A percentile compares a stretch with the other conserved stretches of the same genome.
phyloP scores from a whole-genome alignment of 37 sponge, comb jelly and placozoan genomes.

The Spongia lamella region DNA sequence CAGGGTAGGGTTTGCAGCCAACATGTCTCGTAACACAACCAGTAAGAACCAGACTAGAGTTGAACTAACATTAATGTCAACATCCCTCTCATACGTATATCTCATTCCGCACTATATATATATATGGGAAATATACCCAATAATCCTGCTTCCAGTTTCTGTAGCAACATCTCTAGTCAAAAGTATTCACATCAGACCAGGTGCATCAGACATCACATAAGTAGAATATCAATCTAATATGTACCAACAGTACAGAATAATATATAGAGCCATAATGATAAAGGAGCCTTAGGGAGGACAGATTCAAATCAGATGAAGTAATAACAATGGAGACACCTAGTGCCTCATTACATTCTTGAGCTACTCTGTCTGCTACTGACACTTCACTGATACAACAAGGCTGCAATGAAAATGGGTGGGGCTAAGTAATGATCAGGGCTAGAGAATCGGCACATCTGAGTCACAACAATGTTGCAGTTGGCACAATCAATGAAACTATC shows the following conservation, averaged over 20 bases:
- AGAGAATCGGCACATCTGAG: conserved; percentile 68
- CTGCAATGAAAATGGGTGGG: conserved; percentile 34
- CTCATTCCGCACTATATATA: conserved; percentile 77
- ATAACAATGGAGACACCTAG: conserved; percentile 30
- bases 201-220: too few relatives aligned
- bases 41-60: conserved; percentile 65
- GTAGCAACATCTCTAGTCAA: conserved; percentile 42
- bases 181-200: conserved; percentile 2
- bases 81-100: conserved; percentile 80
- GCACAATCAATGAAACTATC: conserved; percentile 63
- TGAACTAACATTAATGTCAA: conserved; percentile 28
- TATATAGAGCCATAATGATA: conserved; percentile 67
- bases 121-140: conserved; percentile 75
- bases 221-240: conserved; percentile 2
- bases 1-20: conserved; percentile 46
- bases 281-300: conserved; percentile 60
- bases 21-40: conserved; percentile 74
- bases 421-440: neutral
- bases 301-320: conserved; percentile 47
- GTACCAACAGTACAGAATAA: conserved; percentile 77
- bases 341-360: conserved; percentile 64
- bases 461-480: conserved; percentile 69
- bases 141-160: conserved; percentile 66
- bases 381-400: conserved; percentile 81
- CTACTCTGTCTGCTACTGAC: conserved; percentile 74